Percentiles rank a stretch among this genome's conserved stretches.
Evolutionary conservation across 1,140 invertebrate genomes (phyloP).

Genomic region (Trichonephila inaurata): DNA sequence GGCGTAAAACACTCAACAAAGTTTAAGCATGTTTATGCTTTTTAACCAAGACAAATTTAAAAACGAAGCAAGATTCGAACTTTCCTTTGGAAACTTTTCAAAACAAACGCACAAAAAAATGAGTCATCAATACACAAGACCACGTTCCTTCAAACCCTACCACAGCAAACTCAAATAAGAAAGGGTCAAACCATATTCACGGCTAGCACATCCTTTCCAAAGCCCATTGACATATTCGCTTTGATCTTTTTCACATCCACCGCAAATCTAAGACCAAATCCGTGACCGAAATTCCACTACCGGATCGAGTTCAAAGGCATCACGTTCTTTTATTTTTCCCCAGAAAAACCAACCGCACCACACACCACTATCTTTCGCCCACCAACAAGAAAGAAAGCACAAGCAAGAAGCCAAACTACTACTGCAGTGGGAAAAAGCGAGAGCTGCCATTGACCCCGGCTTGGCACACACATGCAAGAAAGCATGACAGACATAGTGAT

Average conservation of each 20-base stretch:
- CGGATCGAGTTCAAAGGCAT: slow-evolving; percentile 23
- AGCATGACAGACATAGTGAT: neutral
- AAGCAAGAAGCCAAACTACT: neutral
- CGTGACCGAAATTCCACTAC: neutral
- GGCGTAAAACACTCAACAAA: neutral
- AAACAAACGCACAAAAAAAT: too few species aligned
- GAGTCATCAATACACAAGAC: neutral
- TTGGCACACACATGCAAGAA: neutral
- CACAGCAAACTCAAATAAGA: neutral
- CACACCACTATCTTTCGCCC: neutral
- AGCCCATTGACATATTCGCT: neutral
- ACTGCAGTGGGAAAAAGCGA: slow-evolving; percentile 7
- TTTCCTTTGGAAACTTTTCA: too few species aligned
- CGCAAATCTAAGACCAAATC: neutral
- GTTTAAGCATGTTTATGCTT: neutral
- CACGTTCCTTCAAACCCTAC: neutral
- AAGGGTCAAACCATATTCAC: neutral
- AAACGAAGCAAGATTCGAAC: neutral
- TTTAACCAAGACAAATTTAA: neutral
- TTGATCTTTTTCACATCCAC: neutral
- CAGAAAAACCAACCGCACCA: neutral
- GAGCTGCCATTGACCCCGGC: slow-evolving; percentile 19
- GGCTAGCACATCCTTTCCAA: neutral
- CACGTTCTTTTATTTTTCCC: neutral
- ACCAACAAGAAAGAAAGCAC: neutral